These are phyloP conservation scores for Characodon lateralis DNA, from an alignment of 2,797 vertebrate genomes.

Conservation along the genomic window DNA sequence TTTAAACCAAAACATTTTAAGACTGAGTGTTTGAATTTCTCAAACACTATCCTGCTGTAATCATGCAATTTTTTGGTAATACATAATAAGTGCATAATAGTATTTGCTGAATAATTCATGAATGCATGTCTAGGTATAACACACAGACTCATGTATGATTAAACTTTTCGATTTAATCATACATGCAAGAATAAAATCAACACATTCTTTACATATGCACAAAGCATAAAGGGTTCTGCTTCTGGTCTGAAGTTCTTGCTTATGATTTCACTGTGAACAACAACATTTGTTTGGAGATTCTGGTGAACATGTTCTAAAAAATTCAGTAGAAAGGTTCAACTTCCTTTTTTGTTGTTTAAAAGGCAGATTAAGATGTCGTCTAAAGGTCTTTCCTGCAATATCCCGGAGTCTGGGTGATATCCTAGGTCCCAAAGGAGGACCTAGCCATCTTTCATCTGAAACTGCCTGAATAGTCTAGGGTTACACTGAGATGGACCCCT, in stretches of 20 bases:
- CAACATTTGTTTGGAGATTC: background rate
- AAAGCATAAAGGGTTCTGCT: background rate
- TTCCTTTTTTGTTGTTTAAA: background rate
- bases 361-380: background rate
- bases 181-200: background rate
- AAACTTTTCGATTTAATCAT: background rate
- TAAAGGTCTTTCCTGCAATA: background rate
- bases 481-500: constrained; percentile 53
- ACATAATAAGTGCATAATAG: background rate
- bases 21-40: background rate
- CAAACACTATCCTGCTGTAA: background rate
- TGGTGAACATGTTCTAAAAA: background rate
- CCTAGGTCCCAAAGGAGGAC: constrained; percentile 36
- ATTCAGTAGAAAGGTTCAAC: background rate
- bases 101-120: constrained; percentile 5
- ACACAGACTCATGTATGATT: background rate
- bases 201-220: background rate
- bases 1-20: constrained; percentile 2
- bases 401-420: constrained; percentile 43
- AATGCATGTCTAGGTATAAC: background rate
- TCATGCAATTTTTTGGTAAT: background rate
- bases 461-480: constrained; percentile 63
- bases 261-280: background rate
- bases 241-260: background rate
- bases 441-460: constrained; percentile 56